Base-by-base conservation (phyloP, 2,113 vertebrate species). In the Cygnus buccinator region DNA sequence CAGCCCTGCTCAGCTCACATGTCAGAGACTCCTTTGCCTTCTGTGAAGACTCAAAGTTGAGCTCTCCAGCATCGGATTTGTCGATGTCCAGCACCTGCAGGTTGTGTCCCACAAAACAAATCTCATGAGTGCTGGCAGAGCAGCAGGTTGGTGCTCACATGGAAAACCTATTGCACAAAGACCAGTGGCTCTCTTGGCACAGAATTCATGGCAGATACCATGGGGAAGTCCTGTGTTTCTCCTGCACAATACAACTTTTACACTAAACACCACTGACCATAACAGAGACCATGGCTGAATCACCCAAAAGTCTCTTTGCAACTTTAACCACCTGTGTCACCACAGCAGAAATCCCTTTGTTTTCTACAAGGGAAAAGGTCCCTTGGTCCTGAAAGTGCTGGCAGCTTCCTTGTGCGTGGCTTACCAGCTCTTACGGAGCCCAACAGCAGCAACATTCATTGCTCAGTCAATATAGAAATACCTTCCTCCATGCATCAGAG, bases 61-160 rank as follows among this genome's bases (percentile, higher is more conserved):
- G 96, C 66, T 98, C 97, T 16, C 99, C 99, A 0, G 99, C 98
- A 3, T 99, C 97, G 0, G 95, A 93, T 94, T 95, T 98, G 88
- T 99, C 48, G 9, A 99, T 99, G 83, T 99, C 98, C 95, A 99
- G 97, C 76, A 99, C 98, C 99, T 99, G 94, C 2, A 84, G 23
- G 37, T 67, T 61, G 37, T 59, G 67, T 31, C 35, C 91, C 94
- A 74, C 43, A 83, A 46, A 96, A 88, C 43, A 58, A 58, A 72
- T 6, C 20, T 20, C 4, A 2, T 93, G 66, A 94, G 37, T 14
- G 10, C 29, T 70, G 48, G 52, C 26, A 65, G 37, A 87, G 35
- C 41, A 65, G 44, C 68, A 78, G 21, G 54, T n/a, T 35, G 7
- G 7, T 39, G 25, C 37, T 79, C 29, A 14, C 28, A 35, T 66